Conservation (phyloP, 2,888 invertebrate species). For the Rhagonycha fulva region DNA sequence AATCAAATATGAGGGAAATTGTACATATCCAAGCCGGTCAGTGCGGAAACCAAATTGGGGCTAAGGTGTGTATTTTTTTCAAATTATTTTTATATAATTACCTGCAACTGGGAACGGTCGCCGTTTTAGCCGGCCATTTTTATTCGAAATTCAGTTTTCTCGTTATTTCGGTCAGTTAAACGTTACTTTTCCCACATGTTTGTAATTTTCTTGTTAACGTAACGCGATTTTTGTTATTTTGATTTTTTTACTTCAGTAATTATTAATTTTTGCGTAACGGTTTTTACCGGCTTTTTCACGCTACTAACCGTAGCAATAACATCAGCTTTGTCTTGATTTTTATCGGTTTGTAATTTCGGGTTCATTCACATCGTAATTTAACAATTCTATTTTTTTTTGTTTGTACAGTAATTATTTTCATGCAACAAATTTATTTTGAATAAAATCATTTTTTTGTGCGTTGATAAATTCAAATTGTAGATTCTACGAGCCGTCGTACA, state of each 20-base stretch:
- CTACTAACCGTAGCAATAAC: neutral
- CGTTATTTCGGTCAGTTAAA: neutral
- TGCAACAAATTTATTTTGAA: neutral
- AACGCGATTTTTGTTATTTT: neutral
- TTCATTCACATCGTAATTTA: neutral
- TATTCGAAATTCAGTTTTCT: neutral
- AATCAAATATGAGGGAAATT: conserved; percentile 77
- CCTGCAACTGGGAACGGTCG: neutral
- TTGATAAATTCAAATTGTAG: neutral
- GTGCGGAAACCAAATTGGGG: conserved; percentile 80
- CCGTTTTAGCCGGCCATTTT: conserved; percentile 9
- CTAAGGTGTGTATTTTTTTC: conserved; percentile 66
- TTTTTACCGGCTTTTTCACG: conserved; percentile 6
- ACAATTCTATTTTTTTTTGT: neutral
- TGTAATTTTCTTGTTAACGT: neutral
- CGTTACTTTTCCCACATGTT: neutral
- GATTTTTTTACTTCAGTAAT: neutral
- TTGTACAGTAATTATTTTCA: neutral
- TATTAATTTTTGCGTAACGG: neutral
- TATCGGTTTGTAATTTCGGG: neutral
- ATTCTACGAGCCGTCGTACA: neutral
- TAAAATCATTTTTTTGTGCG: neutral
- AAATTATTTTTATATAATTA: neutral
- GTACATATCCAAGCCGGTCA: conserved; percentile 82
- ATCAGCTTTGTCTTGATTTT: neutral